Base-by-base conservation (phyloP, 2,797 vertebrate genomes). In the Rhynchonycteris naso region DNA sequence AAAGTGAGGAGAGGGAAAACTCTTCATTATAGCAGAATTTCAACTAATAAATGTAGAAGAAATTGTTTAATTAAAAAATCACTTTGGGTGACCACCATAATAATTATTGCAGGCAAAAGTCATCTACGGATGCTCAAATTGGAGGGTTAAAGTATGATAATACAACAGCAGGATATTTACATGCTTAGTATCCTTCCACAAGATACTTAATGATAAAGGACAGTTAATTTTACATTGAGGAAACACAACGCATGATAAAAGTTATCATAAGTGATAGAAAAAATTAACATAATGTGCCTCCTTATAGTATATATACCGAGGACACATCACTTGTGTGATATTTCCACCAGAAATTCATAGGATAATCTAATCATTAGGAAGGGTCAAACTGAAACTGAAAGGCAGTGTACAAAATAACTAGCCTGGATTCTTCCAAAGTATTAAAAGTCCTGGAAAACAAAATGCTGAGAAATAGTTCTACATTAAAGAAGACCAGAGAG, bases 361-460 rank as follows among this genome's bases (percentile, higher is more conserved):
- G 50, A 38, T 79, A 69, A 80, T 63, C 9, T 96, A 80, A 88
- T 79, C 28, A 85, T 11, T 21, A 89, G 21, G 47, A 92, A 94
- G 61, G 24, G 26, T 59, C 54, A 82, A 87, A 87, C 24, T 18
- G 52, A 93, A 91, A 72, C 21, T 50, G 12, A 90, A 13, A 9
- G 43, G 7, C 0, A 63, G 33, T 58, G 47, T 69, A 86, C 30
- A 63, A 87, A 92, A 68, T 74, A 68, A 88, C 71, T 26, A 80
- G 47, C 38, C 2, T 50, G 24, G 8, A 75, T 30, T 81, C 85
- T 69, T 91, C 13, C 5, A 18, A 88, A 81, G 19, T 68, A 13
- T 74, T 68, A 84, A 54, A 1, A 1, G 58, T 79, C 52, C 74
- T 16, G 52, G 69, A 96, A 84, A 35, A 71, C 47, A 88, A 79